phyloP scores from a whole-genome alignment of 2,888 invertebrate genomes.

The Rhamnusium bicolor region DNA sequence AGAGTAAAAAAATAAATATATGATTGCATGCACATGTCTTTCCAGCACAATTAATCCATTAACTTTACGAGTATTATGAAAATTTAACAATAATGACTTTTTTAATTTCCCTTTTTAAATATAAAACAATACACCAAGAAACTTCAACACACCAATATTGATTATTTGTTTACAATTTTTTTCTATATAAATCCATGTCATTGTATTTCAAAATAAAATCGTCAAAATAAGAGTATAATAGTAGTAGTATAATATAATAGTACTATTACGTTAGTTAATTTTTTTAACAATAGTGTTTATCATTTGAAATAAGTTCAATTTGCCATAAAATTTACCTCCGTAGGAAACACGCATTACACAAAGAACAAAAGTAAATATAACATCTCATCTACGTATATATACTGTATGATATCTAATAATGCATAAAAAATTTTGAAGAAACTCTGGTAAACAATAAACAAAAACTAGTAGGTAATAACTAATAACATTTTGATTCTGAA shows the following conservation, averaged over 20 bases:
- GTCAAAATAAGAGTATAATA: not conserved
- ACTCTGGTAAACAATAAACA: too few species aligned
- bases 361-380: not conserved
- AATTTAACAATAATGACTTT: not conserved
- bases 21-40: not conserved
- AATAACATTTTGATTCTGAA: too few species aligned
- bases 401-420: too few species aligned
- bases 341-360: not conserved
- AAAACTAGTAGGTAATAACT: too few species aligned
- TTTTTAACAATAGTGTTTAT: not conserved
- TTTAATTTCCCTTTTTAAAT: not conserved
- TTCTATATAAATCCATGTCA: not conserved
- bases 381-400: too few species aligned
- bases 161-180: not conserved
- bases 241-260: not conserved
- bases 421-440: too few species aligned
- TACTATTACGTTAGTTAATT: not conserved
- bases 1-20: not conserved
- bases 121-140: not conserved
- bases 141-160: too few species aligned
- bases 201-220: not conserved
- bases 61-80: not conserved
- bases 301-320: not conserved
- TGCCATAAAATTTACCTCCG: not conserved
- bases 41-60: not conserved